phyloP scores from a whole-genome alignment of 2,888 invertebrate species.

The Hyalella azteca region DNA sequence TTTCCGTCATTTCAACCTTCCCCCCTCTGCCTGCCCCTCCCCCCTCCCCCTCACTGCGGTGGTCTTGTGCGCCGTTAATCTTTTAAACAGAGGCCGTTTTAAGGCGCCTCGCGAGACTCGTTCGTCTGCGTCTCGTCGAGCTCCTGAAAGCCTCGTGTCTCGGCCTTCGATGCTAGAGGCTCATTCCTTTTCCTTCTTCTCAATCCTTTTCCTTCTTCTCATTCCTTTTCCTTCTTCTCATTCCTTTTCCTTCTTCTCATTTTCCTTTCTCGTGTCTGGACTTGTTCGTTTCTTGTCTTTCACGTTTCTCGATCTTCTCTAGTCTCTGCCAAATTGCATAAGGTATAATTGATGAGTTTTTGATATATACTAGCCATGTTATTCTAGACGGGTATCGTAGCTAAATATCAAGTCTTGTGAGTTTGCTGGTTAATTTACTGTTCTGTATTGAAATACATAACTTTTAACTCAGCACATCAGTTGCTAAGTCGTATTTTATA shows the following conservation, averaged over 20 bases:
- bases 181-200: background rate
- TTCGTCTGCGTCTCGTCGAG: slow-evolving; percentile 22
- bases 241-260: background rate
- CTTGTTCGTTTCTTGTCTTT: background rate
- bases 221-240: background rate
- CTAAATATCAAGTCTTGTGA: no score
- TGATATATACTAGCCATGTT: no score
- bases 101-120: slow-evolving; percentile 9
- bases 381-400: no score
- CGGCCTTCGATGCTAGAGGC: background rate
- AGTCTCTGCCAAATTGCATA: no score
- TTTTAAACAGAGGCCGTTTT: background rate
- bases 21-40: background rate
- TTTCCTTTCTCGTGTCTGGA: background rate
- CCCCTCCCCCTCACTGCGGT: background rate
- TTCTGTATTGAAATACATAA: no score
- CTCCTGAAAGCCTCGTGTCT: background rate
- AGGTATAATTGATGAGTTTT: no score
- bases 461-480: no score
- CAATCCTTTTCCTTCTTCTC: background rate
- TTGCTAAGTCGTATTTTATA: no score
- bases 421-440: no score
- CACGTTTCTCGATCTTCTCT: background rate
- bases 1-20: background rate
- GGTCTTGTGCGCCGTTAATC: background rate